Evolutionary conservation across 2,888 invertebrate genomes (phyloP), one percentile per base, ranked within the genome.

Genomic region (Aradus depressus): DNA sequence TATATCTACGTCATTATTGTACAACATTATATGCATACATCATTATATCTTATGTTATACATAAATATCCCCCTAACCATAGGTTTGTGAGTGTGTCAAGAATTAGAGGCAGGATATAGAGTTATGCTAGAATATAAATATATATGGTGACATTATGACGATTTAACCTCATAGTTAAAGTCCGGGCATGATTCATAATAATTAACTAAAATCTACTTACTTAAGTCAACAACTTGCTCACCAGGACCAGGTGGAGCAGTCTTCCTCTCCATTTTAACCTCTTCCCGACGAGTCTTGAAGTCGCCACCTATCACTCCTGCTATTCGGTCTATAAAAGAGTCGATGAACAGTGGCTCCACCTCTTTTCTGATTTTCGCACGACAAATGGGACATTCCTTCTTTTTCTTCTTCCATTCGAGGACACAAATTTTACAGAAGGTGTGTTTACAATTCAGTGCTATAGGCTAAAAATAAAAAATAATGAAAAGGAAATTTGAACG

Each of bases 381-480:
- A 66, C 87, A 87, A 51, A 80, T 77, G 0, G 86, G 85, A 62
- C 87, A 87, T 19, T 78, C 76, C 18, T 68, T 75, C 62, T 79
- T 79, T 62, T 77, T 80, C 58, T 74, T 76, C 61, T 74, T 76
- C 86, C 87, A 87, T 60, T 70, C 68, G 1, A 69, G 67, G 52
- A 86, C 82, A 62, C 87, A 86, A 60, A 75, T 72, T 54, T 74
- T 72, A 64, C 87, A 87, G 63, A 81, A 85, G 0, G 81, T 79
- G 62, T 87, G 87, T 0, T 79, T 77, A 64, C 87, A 87, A 64
- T 75, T 77, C 12, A 85, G 67, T 0, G 81, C 80, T 3, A 75
- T 76, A 0, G 85, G 78, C 64, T 71, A 62, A 16, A 56, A 56
- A 18, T 37, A 37, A 37, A 50, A 12, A 19, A 19, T 10, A 21